phyloP scores from a whole-genome alignment of 2,888 invertebrate species.

The Eupithecia abbreviata region DNA sequence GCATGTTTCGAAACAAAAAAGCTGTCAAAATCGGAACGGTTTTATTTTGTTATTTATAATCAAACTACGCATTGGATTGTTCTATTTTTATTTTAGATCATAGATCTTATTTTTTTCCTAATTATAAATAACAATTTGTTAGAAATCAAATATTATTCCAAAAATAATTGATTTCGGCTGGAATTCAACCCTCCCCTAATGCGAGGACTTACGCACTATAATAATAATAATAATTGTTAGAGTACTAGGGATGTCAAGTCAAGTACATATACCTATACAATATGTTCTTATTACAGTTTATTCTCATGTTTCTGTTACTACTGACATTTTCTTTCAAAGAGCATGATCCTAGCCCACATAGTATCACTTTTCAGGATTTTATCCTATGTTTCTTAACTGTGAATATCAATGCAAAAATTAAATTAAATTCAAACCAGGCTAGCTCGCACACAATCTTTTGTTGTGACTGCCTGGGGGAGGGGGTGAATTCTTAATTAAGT shows the following conservation, averaged over 20 bases:
- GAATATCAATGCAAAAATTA: slow-evolving; percentile 66
- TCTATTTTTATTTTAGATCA: not conserved
- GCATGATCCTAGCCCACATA: not conserved
- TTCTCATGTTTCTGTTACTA: too few species aligned
- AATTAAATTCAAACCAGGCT: slow-evolving; percentile 74
- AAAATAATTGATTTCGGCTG: too few species aligned
- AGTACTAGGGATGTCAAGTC: too few species aligned
- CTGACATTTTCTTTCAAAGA: not conserved
- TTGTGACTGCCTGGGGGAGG: slow-evolving; percentile 69
- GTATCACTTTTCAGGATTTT: not conserved
- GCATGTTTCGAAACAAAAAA: slow-evolving; percentile 12
- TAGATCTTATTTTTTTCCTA: not conserved
- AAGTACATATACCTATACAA: too few species aligned
- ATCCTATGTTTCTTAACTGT: slow-evolving; percentile 41
- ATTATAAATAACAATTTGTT: too few species aligned
- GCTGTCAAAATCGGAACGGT: slow-evolving; percentile 9
- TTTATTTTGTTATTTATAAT: not conserved
- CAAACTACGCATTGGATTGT: slow-evolving; percentile 47
- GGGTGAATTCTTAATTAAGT: slow-evolving; percentile 82
- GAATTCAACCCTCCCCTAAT: too few species aligned
- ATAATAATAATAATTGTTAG: too few species aligned
- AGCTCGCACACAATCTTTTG: slow-evolving; percentile 73
- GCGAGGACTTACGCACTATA: too few species aligned
- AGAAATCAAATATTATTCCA: too few species aligned
- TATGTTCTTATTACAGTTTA: too few species aligned